Evolutionary conservation across 2,113 vertebrate species (phyloP).

Genomic region (Pelecanoides urinatrix): DNA sequence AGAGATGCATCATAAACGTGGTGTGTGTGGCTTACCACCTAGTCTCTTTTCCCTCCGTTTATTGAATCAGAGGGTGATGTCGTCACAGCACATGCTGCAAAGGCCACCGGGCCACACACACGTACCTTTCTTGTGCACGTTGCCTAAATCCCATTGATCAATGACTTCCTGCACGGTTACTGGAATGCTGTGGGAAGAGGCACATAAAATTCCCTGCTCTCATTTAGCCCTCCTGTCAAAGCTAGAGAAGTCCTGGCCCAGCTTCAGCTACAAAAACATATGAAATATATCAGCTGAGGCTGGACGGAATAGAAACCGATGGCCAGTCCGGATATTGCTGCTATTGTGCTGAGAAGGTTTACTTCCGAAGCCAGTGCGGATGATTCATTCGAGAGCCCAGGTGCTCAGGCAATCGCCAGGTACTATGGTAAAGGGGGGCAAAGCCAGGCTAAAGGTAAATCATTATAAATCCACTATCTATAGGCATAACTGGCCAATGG

Average conservation of each 20-base stretch:
- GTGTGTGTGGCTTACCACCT: constrained; percentile 26
- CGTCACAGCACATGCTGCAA: neutral
- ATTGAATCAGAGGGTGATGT: constrained; percentile 15
- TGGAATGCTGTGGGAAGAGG: constrained; percentile 71
- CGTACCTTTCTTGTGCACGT: neutral
- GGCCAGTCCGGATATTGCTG: constrained; percentile 62
- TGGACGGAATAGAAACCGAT: neutral
- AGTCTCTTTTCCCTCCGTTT: neutral
- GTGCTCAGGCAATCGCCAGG: constrained; percentile 1
- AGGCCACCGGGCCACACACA: neutral
- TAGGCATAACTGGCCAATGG: neutral
- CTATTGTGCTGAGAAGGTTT: constrained; percentile 6
- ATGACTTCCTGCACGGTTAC: constrained; percentile 63
- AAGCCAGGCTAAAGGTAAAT: neutral
- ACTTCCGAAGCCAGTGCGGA: neutral
- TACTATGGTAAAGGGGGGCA: neutral
- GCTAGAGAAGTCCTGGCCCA: constrained; percentile 60
- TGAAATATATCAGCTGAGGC: constrained; percentile 68
- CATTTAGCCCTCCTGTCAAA: constrained; percentile 60
- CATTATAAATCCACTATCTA: neutral
- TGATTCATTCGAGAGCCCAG: constrained; percentile 48
- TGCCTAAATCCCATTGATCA: constrained; percentile 62
- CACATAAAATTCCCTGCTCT: constrained; percentile 65
- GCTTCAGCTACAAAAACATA: constrained; percentile 63
- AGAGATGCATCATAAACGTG: neutral